Evolutionary conservation across 2,888 invertebrate species (phyloP).

Genomic region (Polydrusus cervinus): DNA sequence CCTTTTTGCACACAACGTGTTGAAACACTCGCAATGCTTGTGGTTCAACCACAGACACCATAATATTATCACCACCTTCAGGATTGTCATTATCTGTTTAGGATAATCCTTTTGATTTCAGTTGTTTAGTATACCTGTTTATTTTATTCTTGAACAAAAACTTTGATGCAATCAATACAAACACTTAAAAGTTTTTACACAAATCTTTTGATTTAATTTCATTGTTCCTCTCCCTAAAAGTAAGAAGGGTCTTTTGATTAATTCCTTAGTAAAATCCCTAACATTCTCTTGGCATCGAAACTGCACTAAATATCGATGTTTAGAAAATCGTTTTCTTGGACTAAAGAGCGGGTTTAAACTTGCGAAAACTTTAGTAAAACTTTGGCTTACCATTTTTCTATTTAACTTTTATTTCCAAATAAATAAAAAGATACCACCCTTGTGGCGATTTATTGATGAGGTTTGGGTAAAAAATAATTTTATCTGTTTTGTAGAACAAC

Average conservation of each 20-base stretch:
- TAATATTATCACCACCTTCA: no score
- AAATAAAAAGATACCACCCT: neutral
- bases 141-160: no score
- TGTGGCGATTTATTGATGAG: no score
- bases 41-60: no score
- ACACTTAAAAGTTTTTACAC: conserved; percentile 3
- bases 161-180: neutral
- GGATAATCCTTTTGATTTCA: no score
- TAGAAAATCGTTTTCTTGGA: conserved; percentile 31
- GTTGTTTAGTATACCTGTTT: no score
- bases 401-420: neutral
- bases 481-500: no score
- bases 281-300: conserved; percentile 44
- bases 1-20: no score
- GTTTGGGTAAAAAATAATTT: no score
- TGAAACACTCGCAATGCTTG: no score
- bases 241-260: conserved; percentile 41
- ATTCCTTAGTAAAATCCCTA: conserved; percentile 43
- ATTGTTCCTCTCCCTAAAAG: conserved; percentile 1
- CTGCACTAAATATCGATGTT: conserved; percentile 18
- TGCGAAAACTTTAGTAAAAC: conserved; percentile 1
- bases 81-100: no score
- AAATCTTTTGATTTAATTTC: conserved; percentile 3
- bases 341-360: conserved; percentile 7
- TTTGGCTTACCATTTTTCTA: conserved; percentile 3